Base-by-base conservation (phyloP, 2,797 vertebrate genomes). In the Alcedo quadribrachys region DNA sequence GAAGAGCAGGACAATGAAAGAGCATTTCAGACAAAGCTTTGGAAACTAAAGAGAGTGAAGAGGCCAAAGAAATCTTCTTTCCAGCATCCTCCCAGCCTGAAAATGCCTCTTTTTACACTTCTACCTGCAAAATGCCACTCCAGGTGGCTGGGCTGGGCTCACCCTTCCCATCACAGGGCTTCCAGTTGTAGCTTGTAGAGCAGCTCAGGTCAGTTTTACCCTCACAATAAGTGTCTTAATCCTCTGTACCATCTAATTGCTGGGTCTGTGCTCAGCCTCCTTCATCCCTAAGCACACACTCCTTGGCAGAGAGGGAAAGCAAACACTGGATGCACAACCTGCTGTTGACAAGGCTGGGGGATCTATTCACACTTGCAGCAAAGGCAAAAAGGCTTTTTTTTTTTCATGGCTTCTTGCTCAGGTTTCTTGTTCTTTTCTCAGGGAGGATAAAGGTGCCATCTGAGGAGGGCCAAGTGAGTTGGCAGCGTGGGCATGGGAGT, bases 291-390 rank as follows among this genome's bases (percentile, higher is more conserved):
- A 75, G 58, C 82, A 91, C 65, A 1, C 42, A 73, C 55, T 89
- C 33, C 81, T 74, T 75, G 65, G 84, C 65, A 42, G 33, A 93
- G 82, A 91, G 71, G 79, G 88, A 89, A 95, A 93, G 46, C 85
- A 93, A 95, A 90, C 63, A 84, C 5, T 24, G 75, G 32, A 78
- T 87, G 87, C 4, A 3, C 70, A 94, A 54, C 94, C 87, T 73
- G 69, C 81, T 92, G 66, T 89, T 92, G 77, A 87, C 85, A 42
- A 0, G 3, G 43, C 66, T 71, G 55, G n/a, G 66, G 80, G 58
- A 21, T 85, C 42, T 71, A 5, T 54, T 80, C 69, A n/a, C 76
- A 33, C 82, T 87, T 71, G 61, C 51, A 82, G 62, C 42, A 51
- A 46, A 1, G 5, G 18, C 37, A 40, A 70, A 83, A 46, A 69